phyloP scores from a whole-genome alignment of 2,113 vertebrate genomes.

The Dolichotis patagonum region DNA sequence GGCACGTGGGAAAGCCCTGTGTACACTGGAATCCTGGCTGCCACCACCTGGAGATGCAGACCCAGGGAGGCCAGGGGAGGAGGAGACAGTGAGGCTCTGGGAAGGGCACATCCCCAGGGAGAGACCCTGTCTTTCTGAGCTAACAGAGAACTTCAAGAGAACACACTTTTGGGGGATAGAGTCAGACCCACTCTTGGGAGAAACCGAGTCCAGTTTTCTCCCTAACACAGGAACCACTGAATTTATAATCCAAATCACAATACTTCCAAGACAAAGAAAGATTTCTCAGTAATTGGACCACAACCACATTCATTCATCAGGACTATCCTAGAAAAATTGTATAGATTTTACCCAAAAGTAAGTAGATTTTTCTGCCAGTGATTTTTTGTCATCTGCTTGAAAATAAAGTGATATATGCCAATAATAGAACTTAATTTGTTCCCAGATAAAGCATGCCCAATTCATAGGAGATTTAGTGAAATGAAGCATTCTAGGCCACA shows the following conservation, averaged over 20 bases:
- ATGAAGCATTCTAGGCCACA: background rate
- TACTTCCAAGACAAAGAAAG: background rate
- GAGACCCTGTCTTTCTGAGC: background rate
- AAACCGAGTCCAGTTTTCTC: background rate
- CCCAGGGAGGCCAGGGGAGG: background rate
- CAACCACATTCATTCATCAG: background rate
- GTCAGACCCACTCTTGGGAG: background rate
- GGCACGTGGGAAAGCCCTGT: background rate
- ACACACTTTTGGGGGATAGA: background rate
- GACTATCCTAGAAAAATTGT: background rate
- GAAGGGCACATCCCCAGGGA: background rate
- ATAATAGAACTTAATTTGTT: background rate
- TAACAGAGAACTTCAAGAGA: background rate
- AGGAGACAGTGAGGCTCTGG: background rate
- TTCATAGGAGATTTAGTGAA: background rate
- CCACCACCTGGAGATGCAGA: background rate
- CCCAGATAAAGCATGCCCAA: background rate
- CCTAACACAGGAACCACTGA: background rate
- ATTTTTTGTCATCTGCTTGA: background rate
- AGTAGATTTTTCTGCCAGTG: background rate
- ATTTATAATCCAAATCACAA: background rate
- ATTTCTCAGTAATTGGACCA: fast-evolving
- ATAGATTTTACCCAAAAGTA: background rate
- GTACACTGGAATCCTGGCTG: background rate
- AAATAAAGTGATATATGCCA: background rate